Evolutionary conservation across 2,113 vertebrate genomes (phyloP), one percentile per base, ranked within the genome.

Genomic region (Physeter macrocephalus): DNA sequence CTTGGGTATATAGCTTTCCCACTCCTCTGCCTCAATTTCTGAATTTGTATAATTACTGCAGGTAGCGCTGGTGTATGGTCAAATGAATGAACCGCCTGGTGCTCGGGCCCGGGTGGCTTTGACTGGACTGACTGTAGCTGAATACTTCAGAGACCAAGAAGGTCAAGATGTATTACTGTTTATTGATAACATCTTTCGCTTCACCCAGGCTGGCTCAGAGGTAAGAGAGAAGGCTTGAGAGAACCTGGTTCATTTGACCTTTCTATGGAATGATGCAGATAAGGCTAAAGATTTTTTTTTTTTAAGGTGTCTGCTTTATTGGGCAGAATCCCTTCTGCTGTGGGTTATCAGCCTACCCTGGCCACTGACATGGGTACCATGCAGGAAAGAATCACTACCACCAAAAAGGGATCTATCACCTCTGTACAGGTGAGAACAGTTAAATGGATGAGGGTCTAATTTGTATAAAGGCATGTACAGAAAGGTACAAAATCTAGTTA

Each of bases 301-400:
- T 3, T 82, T 2, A 77, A 99, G 99, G 99, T 99, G 97, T 99
- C 99, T 39, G 99, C 99, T 90, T 98, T 99, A 98, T 98, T 99
- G 98, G 99, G 99, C 90, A 99, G 99, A 98, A 99, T 99, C 98
- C 99, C 99, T 95, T 99, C 99, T 0, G 99, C 99, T 13, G 99
- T 99, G 98, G 99, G 99, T 93, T 99, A 99, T 98, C 99, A 99
- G 98, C 99, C 99, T 97, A 99, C 99, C 0, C 98, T 99, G 98
- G 99, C 99, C 98, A 99, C 99, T 61, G 99, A 99, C 98, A 99
- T 99, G 99, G 99, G 99, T 94, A 99, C 99, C 98, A 99, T 99
- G 99, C 99, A 99, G 98, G 99, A 99, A 98, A 98, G 99, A 87
- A 99, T 99, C 97, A 99, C 99, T 95, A 99, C 99, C 98, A 99